phyloP scores from a whole-genome alignment of 2,888 invertebrate genomes.

The Melangyna quadrimaculata region DNA sequence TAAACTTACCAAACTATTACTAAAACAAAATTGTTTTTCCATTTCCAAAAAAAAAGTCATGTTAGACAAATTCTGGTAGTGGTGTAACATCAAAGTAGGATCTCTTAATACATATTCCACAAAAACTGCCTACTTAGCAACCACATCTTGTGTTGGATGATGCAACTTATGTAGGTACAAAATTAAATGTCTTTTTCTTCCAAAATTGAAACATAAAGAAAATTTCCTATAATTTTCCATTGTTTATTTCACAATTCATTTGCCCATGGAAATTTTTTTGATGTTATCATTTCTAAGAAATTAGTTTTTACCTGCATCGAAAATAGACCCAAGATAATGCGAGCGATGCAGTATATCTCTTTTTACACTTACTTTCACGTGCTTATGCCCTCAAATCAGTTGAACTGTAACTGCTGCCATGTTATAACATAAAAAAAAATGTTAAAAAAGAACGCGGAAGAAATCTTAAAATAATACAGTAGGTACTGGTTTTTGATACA shows the following conservation, averaged over 20 bases:
- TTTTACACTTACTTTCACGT: background rate
- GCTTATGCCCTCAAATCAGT: constrained; percentile 8
- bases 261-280: background rate
- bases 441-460: background rate
- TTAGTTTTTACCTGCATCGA: background rate
- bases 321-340: background rate
- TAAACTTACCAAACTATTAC: no score
- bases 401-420: background rate
- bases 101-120: no score
- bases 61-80: no score
- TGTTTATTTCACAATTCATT: background rate
- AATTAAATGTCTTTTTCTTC: background rate
- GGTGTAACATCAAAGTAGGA: no score
- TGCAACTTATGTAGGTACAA: constrained; percentile 6
- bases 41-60: no score
- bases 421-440: background rate
- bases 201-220: background rate
- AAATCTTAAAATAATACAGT: background rate
- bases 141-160: background rate
- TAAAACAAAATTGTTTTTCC: no score
- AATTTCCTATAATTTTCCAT: background rate
- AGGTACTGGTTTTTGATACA: background rate
- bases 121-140: no score
- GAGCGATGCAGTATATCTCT: background rate
- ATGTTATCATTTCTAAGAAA: background rate